Percentiles rank a stretch among this genome's conserved stretches.
Conservation (phyloP, 2,113 vertebrate genomes). For the Erythrocebus patas region DNA sequence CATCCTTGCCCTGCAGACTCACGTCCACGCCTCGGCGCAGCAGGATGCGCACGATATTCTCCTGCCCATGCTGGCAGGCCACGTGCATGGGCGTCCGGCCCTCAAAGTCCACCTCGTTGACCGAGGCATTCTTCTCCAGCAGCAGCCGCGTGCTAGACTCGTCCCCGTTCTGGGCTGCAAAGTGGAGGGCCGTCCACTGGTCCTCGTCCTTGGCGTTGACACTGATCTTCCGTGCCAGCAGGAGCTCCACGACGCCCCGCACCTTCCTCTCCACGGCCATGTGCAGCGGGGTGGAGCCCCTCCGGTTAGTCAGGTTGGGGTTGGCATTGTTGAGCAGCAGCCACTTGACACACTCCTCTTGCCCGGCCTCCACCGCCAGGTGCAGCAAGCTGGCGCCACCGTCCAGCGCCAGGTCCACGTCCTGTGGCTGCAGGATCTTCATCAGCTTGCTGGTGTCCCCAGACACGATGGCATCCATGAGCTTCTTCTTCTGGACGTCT, state of each 20-base stretch:
- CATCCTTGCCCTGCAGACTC: constrained; percentile 88
- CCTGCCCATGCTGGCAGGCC: constrained; percentile 96
- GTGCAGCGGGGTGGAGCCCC: constrained; percentile 93
- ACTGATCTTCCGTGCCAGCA: constrained; percentile 92
- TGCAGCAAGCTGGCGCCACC: constrained; percentile 92
- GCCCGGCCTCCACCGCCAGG: constrained; percentile 88
- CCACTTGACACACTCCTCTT: constrained; percentile 97
- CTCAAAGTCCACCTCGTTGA: constrained; percentile 91
- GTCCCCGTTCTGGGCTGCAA: constrained; percentile 93
- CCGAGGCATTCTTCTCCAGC: constrained; percentile 88
- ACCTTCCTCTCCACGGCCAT: constrained; percentile 90
- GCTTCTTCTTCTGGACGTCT: constrained; percentile 93
- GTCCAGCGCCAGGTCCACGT: constrained; percentile 93
- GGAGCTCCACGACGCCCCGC: constrained; percentile 90
- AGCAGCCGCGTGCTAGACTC: constrained; percentile 92
- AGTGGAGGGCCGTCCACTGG: constrained; percentile 96
- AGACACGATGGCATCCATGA: constrained; percentile 91
- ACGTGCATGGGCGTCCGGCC: constrained; percentile 94
- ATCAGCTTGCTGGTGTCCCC: constrained; percentile 95
- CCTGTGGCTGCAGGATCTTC: constrained; percentile 99
- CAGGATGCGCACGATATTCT: constrained; percentile 91
- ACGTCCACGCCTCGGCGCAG: constrained; percentile 89
- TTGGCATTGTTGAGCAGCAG: constrained; percentile 94
- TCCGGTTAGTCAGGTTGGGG: constrained; percentile 89
- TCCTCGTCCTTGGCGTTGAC: constrained; percentile 96